A percentile compares a stretch with the other conserved stretches of the same genome.
Evolutionary conservation across 2,113 vertebrate species (phyloP).

Genomic region (Zootoca vivipara): DNA sequence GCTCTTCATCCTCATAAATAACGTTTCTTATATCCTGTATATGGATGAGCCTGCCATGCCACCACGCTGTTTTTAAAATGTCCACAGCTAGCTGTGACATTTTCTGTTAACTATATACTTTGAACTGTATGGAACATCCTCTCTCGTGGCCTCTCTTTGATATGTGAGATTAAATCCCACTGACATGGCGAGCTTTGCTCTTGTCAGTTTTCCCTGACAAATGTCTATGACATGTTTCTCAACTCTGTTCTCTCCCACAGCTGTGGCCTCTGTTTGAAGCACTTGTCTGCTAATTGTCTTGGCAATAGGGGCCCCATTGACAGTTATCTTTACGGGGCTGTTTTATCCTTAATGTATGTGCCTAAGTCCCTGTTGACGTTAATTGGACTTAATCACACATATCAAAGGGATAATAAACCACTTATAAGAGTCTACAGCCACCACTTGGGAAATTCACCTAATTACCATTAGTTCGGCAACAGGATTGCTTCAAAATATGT

Average conservation of each 20-base stretch:
- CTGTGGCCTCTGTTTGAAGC: background rate
- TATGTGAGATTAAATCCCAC: background rate
- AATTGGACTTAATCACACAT: conserved; percentile 38
- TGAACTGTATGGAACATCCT: conserved; percentile 13
- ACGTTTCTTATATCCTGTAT: conserved; percentile 24
- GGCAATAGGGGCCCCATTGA: background rate
- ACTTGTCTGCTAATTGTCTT: conserved; percentile 17
- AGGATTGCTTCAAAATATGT: background rate
- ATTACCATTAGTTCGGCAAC: background rate
- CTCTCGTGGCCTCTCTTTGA: background rate
- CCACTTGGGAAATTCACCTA: background rate
- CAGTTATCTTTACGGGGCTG: background rate
- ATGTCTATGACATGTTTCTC: background rate
- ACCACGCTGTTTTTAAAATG: conserved; percentile 12
- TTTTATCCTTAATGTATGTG: background rate
- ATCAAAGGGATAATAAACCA: conserved; percentile 30
- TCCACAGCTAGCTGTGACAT: background rate
- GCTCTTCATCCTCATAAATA: conserved; percentile 44
- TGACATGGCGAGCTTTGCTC: background rate
- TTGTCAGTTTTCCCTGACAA: background rate
- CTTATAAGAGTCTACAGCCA: background rate
- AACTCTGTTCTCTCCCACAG: background rate
- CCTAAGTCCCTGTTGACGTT: conserved; percentile 5
- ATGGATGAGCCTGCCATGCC: background rate
- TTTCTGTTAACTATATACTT: background rate